Conservation (phyloP, 2,113 vertebrate genomes). For the Cebus imitator region DNA sequence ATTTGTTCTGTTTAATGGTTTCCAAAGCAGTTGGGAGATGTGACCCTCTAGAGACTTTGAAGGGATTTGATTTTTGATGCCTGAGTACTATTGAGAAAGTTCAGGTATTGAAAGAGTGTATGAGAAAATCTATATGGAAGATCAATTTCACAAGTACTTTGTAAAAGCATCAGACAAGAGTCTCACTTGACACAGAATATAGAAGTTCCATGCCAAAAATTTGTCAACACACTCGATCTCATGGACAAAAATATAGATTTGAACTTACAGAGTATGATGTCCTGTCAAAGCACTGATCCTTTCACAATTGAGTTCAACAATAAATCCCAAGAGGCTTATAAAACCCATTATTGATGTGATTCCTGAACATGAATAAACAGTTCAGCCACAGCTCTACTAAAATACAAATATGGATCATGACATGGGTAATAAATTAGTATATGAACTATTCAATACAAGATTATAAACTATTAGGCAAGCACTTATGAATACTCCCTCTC, state of each 20-base stretch:
- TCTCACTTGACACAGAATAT: constrained; percentile 74
- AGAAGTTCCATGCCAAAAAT: constrained; percentile 78
- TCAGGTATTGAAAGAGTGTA: constrained; percentile 77
- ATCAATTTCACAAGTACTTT: constrained; percentile 78
- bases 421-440: constrained; percentile 54
- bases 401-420: constrained; percentile 27
- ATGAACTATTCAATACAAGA: constrained; percentile 48
- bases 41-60: constrained; percentile 66
- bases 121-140: constrained; percentile 70
- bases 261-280: constrained; percentile 74
- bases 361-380: constrained; percentile 30
- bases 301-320: constrained; percentile 61
- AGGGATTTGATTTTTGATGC: constrained; percentile 72
- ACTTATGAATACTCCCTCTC: constrained; percentile 46
- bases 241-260: constrained; percentile 79
- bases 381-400: neutral
- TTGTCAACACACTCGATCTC: constrained; percentile 77
- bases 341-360: neutral
- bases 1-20: constrained; percentile 51
- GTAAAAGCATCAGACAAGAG: constrained; percentile 78
- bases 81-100: constrained; percentile 67
- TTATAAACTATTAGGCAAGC: constrained; percentile 60
- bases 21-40: constrained; percentile 62
- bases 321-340: constrained; percentile 62
- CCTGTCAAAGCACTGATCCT: constrained; percentile 77